phyloP scores from a whole-genome alignment of 2,797 vertebrate genomes.

The Enteromius fasciolatus region DNA sequence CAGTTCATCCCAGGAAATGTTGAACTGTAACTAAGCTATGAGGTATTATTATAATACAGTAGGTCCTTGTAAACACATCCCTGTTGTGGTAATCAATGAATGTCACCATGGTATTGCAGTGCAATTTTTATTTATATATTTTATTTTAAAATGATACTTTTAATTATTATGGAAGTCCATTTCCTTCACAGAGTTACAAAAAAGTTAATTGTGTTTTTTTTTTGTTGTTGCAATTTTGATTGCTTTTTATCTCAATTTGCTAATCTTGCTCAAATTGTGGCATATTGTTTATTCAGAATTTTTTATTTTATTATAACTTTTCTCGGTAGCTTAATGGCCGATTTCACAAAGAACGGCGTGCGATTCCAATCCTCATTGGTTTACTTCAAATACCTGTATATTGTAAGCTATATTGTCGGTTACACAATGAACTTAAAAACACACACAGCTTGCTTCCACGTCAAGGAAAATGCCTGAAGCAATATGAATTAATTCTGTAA shows the following conservation, averaged over 20 bases:
- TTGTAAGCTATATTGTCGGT: background rate
- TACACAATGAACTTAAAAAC: background rate
- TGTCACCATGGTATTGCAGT: slow-evolving; percentile 13
- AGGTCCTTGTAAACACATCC: background rate
- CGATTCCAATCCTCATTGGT: background rate
- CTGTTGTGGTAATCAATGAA: slow-evolving; percentile 3
- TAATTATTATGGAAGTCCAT: background rate
- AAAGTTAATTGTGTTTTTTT: background rate
- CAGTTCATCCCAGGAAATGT: background rate
- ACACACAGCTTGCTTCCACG: background rate
- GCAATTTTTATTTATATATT: slow-evolving; percentile 2
- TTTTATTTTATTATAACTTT: background rate
- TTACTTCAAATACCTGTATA: background rate
- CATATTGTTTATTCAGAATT: background rate
- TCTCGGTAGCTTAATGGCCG: background rate
- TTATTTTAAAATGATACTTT: background rate
- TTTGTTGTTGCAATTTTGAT: background rate
- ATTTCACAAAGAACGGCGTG: background rate
- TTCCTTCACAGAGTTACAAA: background rate
- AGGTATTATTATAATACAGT: background rate
- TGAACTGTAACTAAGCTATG: slow-evolving; percentile 18
- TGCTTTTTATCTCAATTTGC: too few relatives aligned
- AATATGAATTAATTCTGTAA: slow-evolving; percentile 4
- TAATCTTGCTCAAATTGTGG: background rate
- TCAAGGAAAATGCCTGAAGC: slow-evolving; percentile 19